Base-by-base conservation (phyloP, 2,113 vertebrate genomes). In the Anarhynchus alexandrinus region DNA sequence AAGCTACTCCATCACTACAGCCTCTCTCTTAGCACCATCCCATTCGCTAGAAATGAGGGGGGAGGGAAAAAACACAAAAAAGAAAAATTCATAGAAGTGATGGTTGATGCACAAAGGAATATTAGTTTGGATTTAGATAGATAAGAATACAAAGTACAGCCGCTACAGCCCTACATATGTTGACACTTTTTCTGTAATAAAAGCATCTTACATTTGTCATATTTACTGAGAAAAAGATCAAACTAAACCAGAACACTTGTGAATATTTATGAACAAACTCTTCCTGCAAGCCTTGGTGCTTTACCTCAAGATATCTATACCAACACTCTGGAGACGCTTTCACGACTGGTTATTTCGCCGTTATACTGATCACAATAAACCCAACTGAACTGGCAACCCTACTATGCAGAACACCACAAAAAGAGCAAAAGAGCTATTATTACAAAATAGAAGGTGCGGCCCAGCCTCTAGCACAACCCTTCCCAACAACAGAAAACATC, bases 41-140 rank as follows among this genome's bases (percentile, higher is more conserved):
- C 19, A 16, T 23, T 21, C 58, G 12, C 15, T 47, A 47, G 10
- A 82, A 59, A 40, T 3, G 1, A 23, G 5, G 2, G 8, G 5
- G 4, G 13, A 2, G 2, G 5, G 4, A 14, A 5, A 38, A 21
- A 15, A 13, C 16, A n/a, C 12, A 61, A 30, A 20, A 15, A n/a
- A 13, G 5, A 81, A 36, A 40, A 43, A 26, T 0, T 13, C 17
- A 11, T 12, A 38, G 34, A 65, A 59, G 12, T 6, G 4, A 51
- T 4, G 1, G 17, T 17, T 74, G 62, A 34, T 2, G 5, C 32
- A 67, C n/a, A 43, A 34, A 2, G 3, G 5, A 67, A 8, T 5
- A 30, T n/a, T 32, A 47, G 16, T 10, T 38, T 18, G 12, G 6
- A 22, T 42, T 77, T 70, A 69, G 26, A 23, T 3, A 32, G 7